phyloP scores from a whole-genome alignment of 1,140 invertebrate genomes.

The Himalopsyche phryganea region DNA sequence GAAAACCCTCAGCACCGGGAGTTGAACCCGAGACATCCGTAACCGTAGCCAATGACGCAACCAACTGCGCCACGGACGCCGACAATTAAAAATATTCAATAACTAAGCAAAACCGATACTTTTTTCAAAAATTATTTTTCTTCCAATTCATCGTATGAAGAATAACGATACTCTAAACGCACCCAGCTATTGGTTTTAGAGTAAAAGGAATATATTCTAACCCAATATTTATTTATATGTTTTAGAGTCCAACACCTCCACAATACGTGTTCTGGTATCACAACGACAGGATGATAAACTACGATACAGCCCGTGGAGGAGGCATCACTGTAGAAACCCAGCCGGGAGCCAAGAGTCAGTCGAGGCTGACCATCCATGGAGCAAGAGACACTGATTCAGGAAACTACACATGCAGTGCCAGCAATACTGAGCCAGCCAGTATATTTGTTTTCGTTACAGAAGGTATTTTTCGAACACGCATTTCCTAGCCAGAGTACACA shows the following conservation, averaged over 20 bases:
- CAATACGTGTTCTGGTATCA: constrained; percentile 91
- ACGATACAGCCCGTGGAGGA: constrained; percentile 78
- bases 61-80: too few relatives aligned
- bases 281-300: constrained; percentile 90
- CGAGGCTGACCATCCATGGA: constrained; percentile 75
- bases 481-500: too few relatives aligned
- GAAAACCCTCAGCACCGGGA: too few relatives aligned
- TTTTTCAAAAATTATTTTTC: too few relatives aligned
- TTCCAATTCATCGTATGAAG: too few relatives aligned
- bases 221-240: background rate
- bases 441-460: constrained; percentile 88
- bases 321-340: constrained; percentile 84
- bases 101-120: too few relatives aligned
- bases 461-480: constrained; percentile 57
- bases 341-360: constrained; percentile 76
- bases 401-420: constrained; percentile 87
- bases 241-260: constrained; percentile 79
- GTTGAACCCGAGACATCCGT: too few relatives aligned
- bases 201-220: too few relatives aligned
- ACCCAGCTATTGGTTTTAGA: too few relatives aligned
- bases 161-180: too few relatives aligned
- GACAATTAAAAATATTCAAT: too few relatives aligned
- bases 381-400: constrained; percentile 83
- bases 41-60: too few relatives aligned
- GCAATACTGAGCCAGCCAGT: constrained; percentile 83